Base-by-base conservation (phyloP, 2,113 vertebrate species). In the Rhinopomastus cyanomelas region DNA sequence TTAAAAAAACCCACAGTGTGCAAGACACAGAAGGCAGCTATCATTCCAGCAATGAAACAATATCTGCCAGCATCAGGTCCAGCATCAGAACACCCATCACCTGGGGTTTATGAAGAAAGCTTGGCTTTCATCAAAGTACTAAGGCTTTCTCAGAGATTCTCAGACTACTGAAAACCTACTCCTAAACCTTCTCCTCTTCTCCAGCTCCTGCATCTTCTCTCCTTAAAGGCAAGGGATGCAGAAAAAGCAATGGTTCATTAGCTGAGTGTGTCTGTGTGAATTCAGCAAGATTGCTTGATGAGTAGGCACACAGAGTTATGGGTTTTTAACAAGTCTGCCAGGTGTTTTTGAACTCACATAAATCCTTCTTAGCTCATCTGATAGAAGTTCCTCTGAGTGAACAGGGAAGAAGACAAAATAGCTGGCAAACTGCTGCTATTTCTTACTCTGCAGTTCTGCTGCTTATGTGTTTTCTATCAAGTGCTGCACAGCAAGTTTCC, bases 371-470 rank as follows among this genome's bases (percentile, higher is more conserved):
- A 53, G 42, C 23, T 81, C 84, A 44, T 16, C 32, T 76, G 37
- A 88, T 17, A 86, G 36, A 75, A 91, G 89, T 72, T 93, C 61
- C 61, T 75, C 17, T 29, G 73, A 48, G 65, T 44, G 16, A 85
- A 55, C n/a, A 71, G 37, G 46, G n/a, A 89, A 57, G 51, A 82
- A 37, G 44, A 74, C 39, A 68, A 77, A 4, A 3, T 53, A 81
- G 85, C 32, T 65, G 85, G 76, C 1, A 5, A 86, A 56, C 61
- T 12, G 27, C 53, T 91, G 79, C 65, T 86, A 79, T 66, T 95
- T 94, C 81, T 95, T 89, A 78, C 55, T 84, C 69, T 66, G 83
- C 88, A 90, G 57, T 84, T 95, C 77, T 87, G 74, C 39, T 76
- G 55, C 29, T 68, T 84, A 59, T 36, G 80, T 87, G 88, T 88